Conservation (phyloP, 2,888 invertebrate species). For the Podotricha telesiphe region DNA sequence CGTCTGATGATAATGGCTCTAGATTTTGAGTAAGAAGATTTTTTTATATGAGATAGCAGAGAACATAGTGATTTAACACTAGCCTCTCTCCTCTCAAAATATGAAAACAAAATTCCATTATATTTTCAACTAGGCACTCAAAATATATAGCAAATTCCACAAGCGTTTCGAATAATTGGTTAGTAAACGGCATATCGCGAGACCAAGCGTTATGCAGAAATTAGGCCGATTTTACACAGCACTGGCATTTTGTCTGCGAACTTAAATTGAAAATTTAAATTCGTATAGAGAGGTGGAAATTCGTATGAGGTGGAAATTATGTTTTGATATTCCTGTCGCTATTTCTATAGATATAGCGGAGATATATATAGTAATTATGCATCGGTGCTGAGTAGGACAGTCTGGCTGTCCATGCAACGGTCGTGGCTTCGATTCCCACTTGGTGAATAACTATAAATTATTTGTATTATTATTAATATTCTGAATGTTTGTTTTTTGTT, state of each 20-base stretch:
- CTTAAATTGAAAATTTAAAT: conserved; percentile 10
- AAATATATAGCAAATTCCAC: not conserved
- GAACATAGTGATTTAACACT: not conserved
- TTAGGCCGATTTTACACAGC: conserved; percentile 31
- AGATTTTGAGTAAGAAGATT: too few species aligned
- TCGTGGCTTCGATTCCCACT: too few species aligned
- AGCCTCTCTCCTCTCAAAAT: not conserved
- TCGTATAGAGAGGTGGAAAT: not conserved
- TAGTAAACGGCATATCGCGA: conserved; percentile 15
- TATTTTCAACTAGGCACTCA: not conserved
- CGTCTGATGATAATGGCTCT: too few species aligned
- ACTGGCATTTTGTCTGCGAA: conserved; percentile 14
- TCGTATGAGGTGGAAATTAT: not conserved
- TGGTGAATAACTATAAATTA: too few species aligned
- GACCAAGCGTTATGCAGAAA: conserved; percentile 4
- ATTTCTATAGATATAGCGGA: too few species aligned
- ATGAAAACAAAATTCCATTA: too few species aligned
- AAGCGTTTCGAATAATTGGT: not conserved
- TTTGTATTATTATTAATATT: too few species aligned
- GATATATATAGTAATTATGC: too few species aligned
- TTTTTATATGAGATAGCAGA: not conserved
- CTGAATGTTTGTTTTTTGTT: too few species aligned
- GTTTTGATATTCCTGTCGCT: not conserved
- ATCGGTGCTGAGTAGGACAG: too few species aligned
- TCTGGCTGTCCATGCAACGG: too few species aligned